Conservation (phyloP, 1,140 invertebrate genomes). For the Drosophila subobscura region DNA sequence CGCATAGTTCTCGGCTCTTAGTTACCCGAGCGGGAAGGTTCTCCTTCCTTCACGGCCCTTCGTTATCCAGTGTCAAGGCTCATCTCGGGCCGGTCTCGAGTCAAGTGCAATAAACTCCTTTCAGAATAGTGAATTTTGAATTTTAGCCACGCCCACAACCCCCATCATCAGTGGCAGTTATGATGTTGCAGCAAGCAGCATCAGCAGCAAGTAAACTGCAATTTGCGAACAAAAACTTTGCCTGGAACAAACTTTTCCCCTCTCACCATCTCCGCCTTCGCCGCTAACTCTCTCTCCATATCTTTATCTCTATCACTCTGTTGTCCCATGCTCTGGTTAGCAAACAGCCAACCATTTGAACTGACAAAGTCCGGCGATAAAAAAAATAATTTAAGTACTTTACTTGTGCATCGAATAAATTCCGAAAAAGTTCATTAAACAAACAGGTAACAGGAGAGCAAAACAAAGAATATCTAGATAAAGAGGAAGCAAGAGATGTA, state of each 20-base stretch:
- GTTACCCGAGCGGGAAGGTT: background rate
- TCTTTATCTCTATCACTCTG: conserved; percentile 9
- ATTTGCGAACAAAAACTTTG: conserved; percentile 66
- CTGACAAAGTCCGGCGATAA: conserved; percentile 76
- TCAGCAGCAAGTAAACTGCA: conserved; percentile 54
- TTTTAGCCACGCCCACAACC: conserved; percentile 51
- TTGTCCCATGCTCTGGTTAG: conserved; percentile 11
- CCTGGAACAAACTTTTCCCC: conserved; percentile 34
- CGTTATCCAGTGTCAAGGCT: conserved; percentile 15
- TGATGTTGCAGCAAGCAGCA: conserved; percentile 65
- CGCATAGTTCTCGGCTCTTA: conserved; percentile 21
- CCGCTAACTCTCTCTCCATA: background rate
- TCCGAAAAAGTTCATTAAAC: conserved; percentile 63
- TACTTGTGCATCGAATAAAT: conserved; percentile 58
- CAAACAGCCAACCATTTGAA: conserved; percentile 72
- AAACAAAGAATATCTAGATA: background rate
- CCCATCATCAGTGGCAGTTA: conserved; percentile 53
- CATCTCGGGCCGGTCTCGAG: conserved; percentile 25
- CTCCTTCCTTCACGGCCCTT: background rate
- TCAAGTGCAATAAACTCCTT: conserved; percentile 44
- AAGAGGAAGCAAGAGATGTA: no score
- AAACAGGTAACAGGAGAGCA: conserved; percentile 59
- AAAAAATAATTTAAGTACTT: conserved; percentile 73
- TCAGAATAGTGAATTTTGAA: conserved; percentile 32
- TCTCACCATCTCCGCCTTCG: background rate